Percentiles rank a stretch among this genome's conserved stretches.
Conservation (phyloP, 2,113 vertebrate species). For the Nematolebias whitei region DNA sequence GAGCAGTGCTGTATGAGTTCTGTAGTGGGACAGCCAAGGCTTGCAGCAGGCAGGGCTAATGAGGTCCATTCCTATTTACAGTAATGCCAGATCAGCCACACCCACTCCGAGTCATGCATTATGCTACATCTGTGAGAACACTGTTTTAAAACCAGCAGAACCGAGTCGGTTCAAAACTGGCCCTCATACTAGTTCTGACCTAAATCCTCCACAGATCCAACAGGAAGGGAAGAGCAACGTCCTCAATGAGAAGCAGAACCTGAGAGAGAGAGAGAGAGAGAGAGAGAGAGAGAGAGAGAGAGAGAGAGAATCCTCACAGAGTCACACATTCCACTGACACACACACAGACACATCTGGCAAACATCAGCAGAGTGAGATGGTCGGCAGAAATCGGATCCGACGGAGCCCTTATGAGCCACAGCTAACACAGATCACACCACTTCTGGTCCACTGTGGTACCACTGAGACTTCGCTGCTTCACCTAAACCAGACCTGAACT, state of each 20-base stretch:
- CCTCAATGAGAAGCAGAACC: background rate
- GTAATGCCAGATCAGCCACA: no score
- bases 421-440: constrained; percentile 3
- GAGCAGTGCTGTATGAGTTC: no score
- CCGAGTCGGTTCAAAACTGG: background rate
- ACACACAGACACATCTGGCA: constrained; percentile 36
- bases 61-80: no score
- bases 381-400: background rate
- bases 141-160: background rate
- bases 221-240: background rate
- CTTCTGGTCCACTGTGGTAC: no score
- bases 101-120: background rate
- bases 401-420: background rate
- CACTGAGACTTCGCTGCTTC: no score
- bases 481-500: no score
- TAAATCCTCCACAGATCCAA: background rate
- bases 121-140: background rate
- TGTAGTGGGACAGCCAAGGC: no score
- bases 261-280: no score
- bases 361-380: background rate
- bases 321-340: background rate
- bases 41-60: no score
- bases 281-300: no score
- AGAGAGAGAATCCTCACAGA: background rate
- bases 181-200: background rate